These are phyloP conservation scores for Rhimphoctona megacephalus DNA, from an alignment of 2,888 invertebrate genomes.

Conservation along the genomic window DNA sequence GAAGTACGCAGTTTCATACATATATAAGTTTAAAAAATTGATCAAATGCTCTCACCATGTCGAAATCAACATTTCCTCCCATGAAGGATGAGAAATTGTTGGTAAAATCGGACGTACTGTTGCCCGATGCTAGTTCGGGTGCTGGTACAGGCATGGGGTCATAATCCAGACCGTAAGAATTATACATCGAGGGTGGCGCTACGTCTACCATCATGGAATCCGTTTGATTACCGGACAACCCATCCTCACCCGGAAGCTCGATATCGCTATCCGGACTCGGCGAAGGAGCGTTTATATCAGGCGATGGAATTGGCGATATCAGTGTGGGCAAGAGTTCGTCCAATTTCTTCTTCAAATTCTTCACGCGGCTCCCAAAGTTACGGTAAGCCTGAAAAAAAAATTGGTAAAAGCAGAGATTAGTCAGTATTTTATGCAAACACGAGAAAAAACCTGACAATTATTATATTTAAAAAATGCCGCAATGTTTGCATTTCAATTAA, in stretches of 20 bases:
- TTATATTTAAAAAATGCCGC: neutral
- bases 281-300: constrained; percentile 89
- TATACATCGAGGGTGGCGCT: constrained; percentile 82
- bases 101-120: constrained; percentile 80
- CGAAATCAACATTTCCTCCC: constrained; percentile 88
- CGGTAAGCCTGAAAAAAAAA: constrained; percentile 92
- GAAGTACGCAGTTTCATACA: no score
- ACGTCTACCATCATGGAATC: constrained; percentile 79
- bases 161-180: constrained; percentile 82
- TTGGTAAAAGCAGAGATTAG: neutral
- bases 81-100: constrained; percentile 89
- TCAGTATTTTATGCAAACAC: neutral
- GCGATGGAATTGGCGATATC: constrained; percentile 87
- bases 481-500: no score
- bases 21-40: neutral
- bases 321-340: constrained; percentile 92
- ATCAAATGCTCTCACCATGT: constrained; percentile 79
- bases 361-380: constrained; percentile 95
- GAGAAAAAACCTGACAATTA: neutral
- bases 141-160: constrained; percentile 81
- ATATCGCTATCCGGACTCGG: constrained; percentile 94
- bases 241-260: constrained; percentile 88
- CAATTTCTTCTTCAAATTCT: constrained; percentile 93
- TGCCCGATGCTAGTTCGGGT: constrained; percentile 77
- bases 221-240: constrained; percentile 74